Percentiles rank a stretch among this genome's conserved stretches.
These are phyloP conservation scores for Eleginops maclovinus DNA, from an alignment of 2,113 vertebrate species.

Conservation along the genomic window DNA sequence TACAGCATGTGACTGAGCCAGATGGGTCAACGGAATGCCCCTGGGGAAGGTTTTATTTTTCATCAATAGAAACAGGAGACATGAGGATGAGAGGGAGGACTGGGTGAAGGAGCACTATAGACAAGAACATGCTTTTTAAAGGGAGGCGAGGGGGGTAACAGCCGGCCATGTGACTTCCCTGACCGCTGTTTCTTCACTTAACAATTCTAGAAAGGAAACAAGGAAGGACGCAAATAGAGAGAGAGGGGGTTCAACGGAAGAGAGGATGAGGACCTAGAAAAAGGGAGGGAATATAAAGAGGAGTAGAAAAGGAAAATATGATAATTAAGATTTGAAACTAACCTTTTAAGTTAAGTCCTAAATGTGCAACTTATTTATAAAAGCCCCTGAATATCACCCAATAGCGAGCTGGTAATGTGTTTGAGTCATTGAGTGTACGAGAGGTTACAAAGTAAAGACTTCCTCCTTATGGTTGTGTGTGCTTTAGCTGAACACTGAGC, in stretches of 20 bases:
- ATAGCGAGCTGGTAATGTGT: not conserved
- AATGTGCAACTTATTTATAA: not conserved
- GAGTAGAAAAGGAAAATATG: not conserved
- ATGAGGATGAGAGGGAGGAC: not conserved
- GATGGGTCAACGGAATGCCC: constrained; percentile 39
- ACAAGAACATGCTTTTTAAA: constrained; percentile 21
- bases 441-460: not conserved
- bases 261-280: not conserved
- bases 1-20: constrained; percentile 47
- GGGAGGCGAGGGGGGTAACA: constrained; percentile 21
- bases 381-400: not conserved
- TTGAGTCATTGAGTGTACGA: constrained; percentile 1
- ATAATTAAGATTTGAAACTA: not conserved
- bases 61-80: constrained; percentile 7
- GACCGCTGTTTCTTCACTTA: constrained; percentile 25
- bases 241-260: not conserved
- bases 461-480: constrained; percentile 19
- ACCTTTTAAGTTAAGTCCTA: not conserved
- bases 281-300: not conserved
- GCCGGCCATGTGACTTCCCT: constrained; percentile 60
- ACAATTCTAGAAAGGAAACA: constrained; percentile 23
- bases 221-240: constrained; percentile 5
- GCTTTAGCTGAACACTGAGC: constrained; percentile 31
- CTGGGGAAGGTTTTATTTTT: constrained; percentile 15
- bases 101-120: not conserved